Evolutionary conservation across 2,888 invertebrate genomes (phyloP), one percentile per base, ranked within the genome.

Genomic region (Belgica antarctica): DNA sequence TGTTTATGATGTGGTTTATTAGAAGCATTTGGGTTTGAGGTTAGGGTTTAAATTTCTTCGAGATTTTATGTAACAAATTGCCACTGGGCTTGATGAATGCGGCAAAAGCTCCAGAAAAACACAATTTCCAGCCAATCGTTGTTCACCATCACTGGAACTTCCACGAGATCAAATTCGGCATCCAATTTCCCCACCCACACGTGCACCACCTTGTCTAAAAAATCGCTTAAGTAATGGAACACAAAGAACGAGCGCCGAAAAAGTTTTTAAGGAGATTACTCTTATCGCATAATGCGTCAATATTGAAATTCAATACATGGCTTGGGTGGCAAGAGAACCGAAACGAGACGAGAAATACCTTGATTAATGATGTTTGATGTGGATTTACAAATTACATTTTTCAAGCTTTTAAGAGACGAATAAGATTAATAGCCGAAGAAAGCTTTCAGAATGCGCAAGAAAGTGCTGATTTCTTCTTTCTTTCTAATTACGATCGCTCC

Each of bases 361-460:
- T 68, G 68, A 68, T 68, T 68, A 68, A 68, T 68, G 68, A 68
- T 68, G 68, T 68, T 68, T 68, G 68, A 68, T 68, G 57, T 68
- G 68, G 57, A 68, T 68, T 66, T 57, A 68, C 68, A 68, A 68
- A 68, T 68, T 68, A 68, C 68, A 68, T 57, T 68, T 68, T 57
- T 68, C 63, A 36, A 63, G 36, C 41, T 65, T 65, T 65, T 27
- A 46, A 65, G 24, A 63, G 36, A n/a, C 22, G 7, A 57, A 19
- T 34, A 68, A 68, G 68, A 68, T 68, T 68, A 68, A 68, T 68
- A 68, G 68, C 52, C 52, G 25, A 15, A 25, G 27, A 24, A 57
- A 68, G 68, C 68, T 57, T 28, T 68, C 4, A 27, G 25, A 24
- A n/a, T 57, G 34, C 47, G 46, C 34, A 28, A 31, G n/a, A 68